Evolutionary conservation across 1,140 invertebrate species (phyloP).

Genomic region (Solenopsis invicta): DNA sequence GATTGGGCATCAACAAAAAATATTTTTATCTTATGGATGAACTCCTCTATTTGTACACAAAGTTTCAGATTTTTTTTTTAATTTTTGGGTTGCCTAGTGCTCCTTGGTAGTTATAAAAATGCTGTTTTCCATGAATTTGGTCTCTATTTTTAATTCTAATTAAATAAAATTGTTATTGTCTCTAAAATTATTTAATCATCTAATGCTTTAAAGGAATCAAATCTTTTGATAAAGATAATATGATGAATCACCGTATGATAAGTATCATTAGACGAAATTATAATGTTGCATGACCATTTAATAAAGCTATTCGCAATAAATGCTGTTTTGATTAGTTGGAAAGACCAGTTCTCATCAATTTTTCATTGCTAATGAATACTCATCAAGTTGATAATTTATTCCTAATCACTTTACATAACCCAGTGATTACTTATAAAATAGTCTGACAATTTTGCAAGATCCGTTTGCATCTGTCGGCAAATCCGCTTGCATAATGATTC

Average conservation of each 20-base stretch:
- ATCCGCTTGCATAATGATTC: slow-evolving; percentile 14
- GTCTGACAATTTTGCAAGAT: not conserved
- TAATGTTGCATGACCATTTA: not conserved
- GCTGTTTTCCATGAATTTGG: not conserved
- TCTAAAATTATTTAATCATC: not conserved
- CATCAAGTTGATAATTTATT: slow-evolving; percentile 28
- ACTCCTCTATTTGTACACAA: too few species aligned
- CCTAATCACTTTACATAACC: slow-evolving; percentile 13
- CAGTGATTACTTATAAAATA: slow-evolving; percentile 33
- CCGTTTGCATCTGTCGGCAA: not conserved
- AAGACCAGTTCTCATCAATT: slow-evolving; percentile 38
- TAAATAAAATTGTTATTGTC: slow-evolving; percentile 6
- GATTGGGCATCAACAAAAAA: too few species aligned
- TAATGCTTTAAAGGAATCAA: not conserved
- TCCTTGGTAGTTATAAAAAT: not conserved
- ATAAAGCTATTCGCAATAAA: slow-evolving; percentile 29
- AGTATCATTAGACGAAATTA: not conserved
- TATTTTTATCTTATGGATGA: too few species aligned
- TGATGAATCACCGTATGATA: not conserved
- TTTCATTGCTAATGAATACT: not conserved
- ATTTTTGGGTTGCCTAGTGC: too few species aligned
- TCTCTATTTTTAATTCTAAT: not conserved
- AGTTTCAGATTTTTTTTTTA: too few species aligned
- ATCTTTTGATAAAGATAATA: not conserved
- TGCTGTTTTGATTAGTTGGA: slow-evolving; percentile 14